A percentile compares a stretch with the other conserved stretches of the same genome.
These are phyloP conservation scores for Apis cerana DNA, from an alignment of 1,140 invertebrate genomes.

Conservation along the genomic window DNA sequence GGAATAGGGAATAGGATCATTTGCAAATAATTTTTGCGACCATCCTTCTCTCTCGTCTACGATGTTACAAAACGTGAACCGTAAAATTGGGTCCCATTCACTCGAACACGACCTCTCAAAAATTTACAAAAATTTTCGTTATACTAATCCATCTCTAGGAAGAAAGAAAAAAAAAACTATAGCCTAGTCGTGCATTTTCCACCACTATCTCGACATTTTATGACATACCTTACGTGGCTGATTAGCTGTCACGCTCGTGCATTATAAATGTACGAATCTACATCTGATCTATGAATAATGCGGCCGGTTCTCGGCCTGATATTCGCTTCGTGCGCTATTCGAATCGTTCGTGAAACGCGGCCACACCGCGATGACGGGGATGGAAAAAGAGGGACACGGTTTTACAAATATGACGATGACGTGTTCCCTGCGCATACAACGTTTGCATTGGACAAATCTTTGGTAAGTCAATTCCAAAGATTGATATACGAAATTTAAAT, in stretches of 20 bases:
- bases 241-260: constrained; percentile 69
- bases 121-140: no score
- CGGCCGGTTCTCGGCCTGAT: constrained; percentile 48
- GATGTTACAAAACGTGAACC: no score
- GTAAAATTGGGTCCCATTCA: no score
- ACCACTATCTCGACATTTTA: constrained; percentile 67
- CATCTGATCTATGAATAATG: constrained; percentile 70
- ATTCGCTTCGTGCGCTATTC: constrained; percentile 43
- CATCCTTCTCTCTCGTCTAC: no score
- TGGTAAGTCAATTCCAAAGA: background rate
- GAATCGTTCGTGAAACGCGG: constrained; percentile 41
- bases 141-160: background rate
- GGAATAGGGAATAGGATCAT: no score
- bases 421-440: background rate
- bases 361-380: background rate
- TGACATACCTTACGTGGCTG: constrained; percentile 66
- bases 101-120: no score
- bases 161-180: background rate
- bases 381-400: background rate
- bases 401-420: background rate
- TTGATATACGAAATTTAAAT: background rate
- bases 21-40: no score
- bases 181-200: constrained; percentile 52
- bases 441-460: background rate
- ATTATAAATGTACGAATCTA: constrained; percentile 67